Evolutionary conservation across 2,113 vertebrate species (phyloP).

Genomic region (Motacilla tschutschensis): DNA sequence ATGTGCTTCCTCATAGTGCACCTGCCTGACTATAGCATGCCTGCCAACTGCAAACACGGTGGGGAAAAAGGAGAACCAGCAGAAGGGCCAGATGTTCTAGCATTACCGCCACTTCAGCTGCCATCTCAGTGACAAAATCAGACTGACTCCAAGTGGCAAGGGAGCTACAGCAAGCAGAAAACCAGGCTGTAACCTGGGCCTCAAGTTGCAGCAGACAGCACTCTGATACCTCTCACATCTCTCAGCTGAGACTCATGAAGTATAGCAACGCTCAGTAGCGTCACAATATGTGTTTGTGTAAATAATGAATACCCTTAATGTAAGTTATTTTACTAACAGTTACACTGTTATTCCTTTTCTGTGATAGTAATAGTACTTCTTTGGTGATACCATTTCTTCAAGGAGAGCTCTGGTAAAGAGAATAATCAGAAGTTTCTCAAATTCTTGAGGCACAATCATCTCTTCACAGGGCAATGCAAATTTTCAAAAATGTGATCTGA

Average conservation of each 20-base stretch:
- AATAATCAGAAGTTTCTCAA: not conserved
- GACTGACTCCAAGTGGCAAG: not conserved
- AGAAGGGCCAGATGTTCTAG: not conserved
- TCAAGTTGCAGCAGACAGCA: not conserved
- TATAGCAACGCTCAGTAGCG: not conserved
- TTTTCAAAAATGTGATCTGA: not conserved
- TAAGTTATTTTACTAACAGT: not conserved
- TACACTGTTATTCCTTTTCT: not conserved
- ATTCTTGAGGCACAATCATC: not conserved
- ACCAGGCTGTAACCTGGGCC: not conserved
- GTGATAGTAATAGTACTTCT: not conserved
- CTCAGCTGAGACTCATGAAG: not conserved
- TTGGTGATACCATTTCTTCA: not conserved
- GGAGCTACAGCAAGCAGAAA: not conserved
- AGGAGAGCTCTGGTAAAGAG: not conserved
- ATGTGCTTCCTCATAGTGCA: not conserved
- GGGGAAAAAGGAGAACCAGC: not conserved
- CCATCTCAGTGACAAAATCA: not conserved
- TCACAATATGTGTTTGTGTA: not conserved
- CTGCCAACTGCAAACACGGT: fast-evolving
- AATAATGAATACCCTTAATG: not conserved
- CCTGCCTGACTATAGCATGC: not conserved
- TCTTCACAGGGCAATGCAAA: not conserved
- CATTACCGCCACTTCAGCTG: not conserved
- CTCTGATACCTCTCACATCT: not conserved